Evolutionary conservation across 2,113 vertebrate species (phyloP), one percentile per base, ranked within the genome.

Genomic region (Rhineura floridana): DNA sequence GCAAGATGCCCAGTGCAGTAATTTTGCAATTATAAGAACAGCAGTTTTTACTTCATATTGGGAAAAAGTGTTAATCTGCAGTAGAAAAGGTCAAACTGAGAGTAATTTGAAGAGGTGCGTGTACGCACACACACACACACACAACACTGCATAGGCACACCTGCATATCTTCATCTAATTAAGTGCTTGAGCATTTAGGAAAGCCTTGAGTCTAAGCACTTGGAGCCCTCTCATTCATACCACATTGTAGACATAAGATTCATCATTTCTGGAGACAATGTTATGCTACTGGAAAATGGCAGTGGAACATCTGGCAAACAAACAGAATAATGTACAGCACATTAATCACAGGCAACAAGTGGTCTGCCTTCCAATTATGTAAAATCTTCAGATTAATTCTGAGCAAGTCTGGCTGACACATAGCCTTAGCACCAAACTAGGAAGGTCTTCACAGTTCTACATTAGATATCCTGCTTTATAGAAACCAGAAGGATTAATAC

Each of bases 301-400:
- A 89, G 5, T 1, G 73, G 69, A 93, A 90, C 87, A 90, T 77
- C 84, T 90, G 79, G 78, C 76, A 89, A 88, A 85, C 1, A 85
- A 83, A 88, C 81, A 84, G 8, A 83, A 84, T 63, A 79, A 48
- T 59, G 70, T 5, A 72, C 73, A 70, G 69, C 86, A 77, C 33
- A 2, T 85, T 83, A 6, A 87, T 46, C 42, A 52, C 21, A 46
- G 7, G 15, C 15, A 93, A 86, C n/a, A 93, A 90, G 85, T 0
- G 65, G 55, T 76, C 46, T 81, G n/a, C 88, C 79, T 81, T 89
- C 85, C 15, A 78, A 89, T 78, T 33, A 85, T 1, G 3, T 21
- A 2, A 78, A 50, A 84, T 83, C 42, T 85, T 86, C 50, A 77
- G 48, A 39, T 7, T 42, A 80, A 19, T 55, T 17, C 72, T 88